Conservation (phyloP, 2,113 vertebrate species). For the Paramisgurnus dabryanus region DNA sequence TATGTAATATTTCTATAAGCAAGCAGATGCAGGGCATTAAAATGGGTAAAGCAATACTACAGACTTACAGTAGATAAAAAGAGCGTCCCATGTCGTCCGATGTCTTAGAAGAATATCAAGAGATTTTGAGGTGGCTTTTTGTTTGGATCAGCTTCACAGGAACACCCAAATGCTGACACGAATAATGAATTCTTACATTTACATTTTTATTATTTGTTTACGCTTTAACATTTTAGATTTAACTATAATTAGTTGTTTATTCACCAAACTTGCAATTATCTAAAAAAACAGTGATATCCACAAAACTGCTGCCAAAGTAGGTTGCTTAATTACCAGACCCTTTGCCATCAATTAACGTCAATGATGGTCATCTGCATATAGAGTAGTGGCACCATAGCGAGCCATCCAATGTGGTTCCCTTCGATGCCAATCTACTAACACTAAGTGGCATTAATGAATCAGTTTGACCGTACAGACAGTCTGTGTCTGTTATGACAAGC, state of each 20-base stretch:
- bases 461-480: background rate
- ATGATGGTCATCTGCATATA: background rate
- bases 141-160: too few species aligned
- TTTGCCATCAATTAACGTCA: constrained; percentile 22
- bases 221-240: constrained; percentile 2
- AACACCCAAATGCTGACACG: too few species aligned
- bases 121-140: too few species aligned
- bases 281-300: background rate
- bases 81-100: too few species aligned
- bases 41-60: too few species aligned
- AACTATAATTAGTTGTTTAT: constrained; percentile 20
- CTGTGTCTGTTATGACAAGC: constrained; percentile 14
- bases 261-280: constrained; percentile 10
- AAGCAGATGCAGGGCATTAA: too few species aligned
- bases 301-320: constrained; percentile 24
- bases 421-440: background rate
- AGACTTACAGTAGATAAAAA: too few species aligned
- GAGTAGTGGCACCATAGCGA: background rate
- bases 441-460: constrained; percentile 43
- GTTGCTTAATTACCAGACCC: background rate
- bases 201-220: background rate
- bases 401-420: background rate
- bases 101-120: too few species aligned
- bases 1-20: too few species aligned
- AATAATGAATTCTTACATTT: background rate